Base-by-base conservation (phyloP, 2,797 vertebrate genomes). In the Propithecus perrieri region DNA sequence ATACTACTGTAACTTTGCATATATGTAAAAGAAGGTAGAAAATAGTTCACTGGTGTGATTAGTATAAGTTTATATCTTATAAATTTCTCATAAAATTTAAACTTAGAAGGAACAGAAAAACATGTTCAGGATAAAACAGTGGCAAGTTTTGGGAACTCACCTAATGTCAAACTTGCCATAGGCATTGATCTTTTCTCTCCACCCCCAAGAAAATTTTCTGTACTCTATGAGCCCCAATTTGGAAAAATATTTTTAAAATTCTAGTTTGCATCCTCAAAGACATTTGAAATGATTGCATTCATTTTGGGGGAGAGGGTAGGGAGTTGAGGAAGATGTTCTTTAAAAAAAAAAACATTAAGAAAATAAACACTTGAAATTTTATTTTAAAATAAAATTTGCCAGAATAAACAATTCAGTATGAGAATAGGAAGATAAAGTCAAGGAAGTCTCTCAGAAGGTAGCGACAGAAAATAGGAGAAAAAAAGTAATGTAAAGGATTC, bases 221-320 rank as follows among this genome's bases (percentile, higher is more conserved):
- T 84, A 67, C 17, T 38, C 79, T 72, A 55, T 91, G 65, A 65
- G 63, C 30, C 41, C 79, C 55, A 61, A 41, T 94, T 85, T 72
- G 92, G 48, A 92, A 85, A 93, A 86, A 81, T 15, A 83, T 75
- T 94, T 96, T 95, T 30, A 6, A 85, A 95, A 76, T 89, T 92
- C 35, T 53, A 28, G 22, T 93, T 95, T 81, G 74, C 63, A 76
- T 85, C 59, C 59, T 89, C 72, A 86, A 81, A 92, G 74, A 81
- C 35, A 26, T 89, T 94, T 94, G 50, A 38, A 85, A 92, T 85
- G 69, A 86, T 90, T 89, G 35, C 43, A 67, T 92, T 71, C 75
- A 71, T 80, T 89, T 80, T 61, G 11, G 24, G 24, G 43, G 14
- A 46, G 13, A 41, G 33, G 48, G 33, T 84, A 78, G 63, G 57